Conservation (phyloP, 2,113 vertebrate species). For the Corythaeola cristata region DNA sequence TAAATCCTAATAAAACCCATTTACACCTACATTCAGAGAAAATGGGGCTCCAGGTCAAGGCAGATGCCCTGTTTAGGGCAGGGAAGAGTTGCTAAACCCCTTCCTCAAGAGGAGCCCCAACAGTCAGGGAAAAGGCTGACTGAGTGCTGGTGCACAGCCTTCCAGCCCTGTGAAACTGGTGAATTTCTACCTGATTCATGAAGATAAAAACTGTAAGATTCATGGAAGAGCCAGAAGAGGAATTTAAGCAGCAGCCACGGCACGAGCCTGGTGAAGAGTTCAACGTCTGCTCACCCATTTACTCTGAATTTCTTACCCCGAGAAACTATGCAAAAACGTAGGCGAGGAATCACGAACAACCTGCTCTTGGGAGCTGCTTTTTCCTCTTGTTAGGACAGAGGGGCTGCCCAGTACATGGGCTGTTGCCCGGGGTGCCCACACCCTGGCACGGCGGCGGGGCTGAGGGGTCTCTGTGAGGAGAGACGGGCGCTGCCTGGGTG, state of each 20-base stretch:
- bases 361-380: not conserved
- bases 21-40: not conserved
- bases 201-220: not conserved
- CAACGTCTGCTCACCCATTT: accelerated
- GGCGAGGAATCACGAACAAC: accelerated
- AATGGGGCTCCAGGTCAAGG: not conserved
- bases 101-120: not conserved
- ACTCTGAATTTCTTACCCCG: not conserved
- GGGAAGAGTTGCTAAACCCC: not conserved
- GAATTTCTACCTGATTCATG: not conserved
- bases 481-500: accelerated
- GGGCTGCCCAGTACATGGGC: accelerated
- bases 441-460: accelerated
- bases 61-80: not conserved
- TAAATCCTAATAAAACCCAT: not conserved
- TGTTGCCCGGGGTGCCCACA: accelerated
- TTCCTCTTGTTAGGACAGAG: accelerated
- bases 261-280: accelerated
- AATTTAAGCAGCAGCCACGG: not conserved
- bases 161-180: not conserved
- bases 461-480: not conserved
- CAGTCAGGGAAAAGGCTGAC: not conserved
- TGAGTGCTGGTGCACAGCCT: accelerated
- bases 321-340: accelerated
- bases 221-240: accelerated